Evolutionary conservation across 2,113 vertebrate species (phyloP), one percentile per base, ranked within the genome.

Genomic region (Pterocles gutturalis): DNA sequence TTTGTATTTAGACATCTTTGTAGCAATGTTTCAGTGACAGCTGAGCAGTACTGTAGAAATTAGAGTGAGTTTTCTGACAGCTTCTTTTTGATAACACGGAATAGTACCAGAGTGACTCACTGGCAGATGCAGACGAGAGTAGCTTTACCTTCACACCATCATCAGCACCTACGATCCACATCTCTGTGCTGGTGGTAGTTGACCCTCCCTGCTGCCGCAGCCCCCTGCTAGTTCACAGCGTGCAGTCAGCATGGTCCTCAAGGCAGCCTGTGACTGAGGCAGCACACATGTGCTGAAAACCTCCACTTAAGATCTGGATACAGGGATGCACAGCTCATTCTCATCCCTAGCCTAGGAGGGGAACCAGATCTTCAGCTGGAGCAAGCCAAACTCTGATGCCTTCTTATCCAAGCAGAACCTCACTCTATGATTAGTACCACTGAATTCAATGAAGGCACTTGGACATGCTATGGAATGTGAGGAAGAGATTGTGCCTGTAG

Each of bases 161-260:
- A n/a, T 2, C 22, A 29, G 34, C 33, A 64, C 6, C 17, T 20
- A 29, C 2, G 1, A 31, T 13, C 14, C 9, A 18, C 5, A 1
- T 5, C 16, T 45, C 29, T 91, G 22, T 33, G 46, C 31, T 25
- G 33, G 22, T 5, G 10, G 38, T 25, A 28, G 31, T 61, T 7
- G 9, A 3, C 8, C 13, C n/a, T 45, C 24, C 26, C 7, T 0
- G 4, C 33, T 38, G 31, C n/a, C 2, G 0, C 64, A 76, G 60
- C 28, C 46, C 16, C 34, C 22, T 43, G 48, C 49, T 61, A 34
- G 7, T 43, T 45, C 57, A 5, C 17, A 22, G 58, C 22, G 14
- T 2, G 7, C 6, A 1, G 46, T 18, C 7, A 19, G 46, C 46
- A 46, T 46, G 46, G 46, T 9, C 46, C 46, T 46, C 51, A 41